Base-by-base conservation (phyloP, 2,888 invertebrate species). In the Galerucella nymphaeae region DNA sequence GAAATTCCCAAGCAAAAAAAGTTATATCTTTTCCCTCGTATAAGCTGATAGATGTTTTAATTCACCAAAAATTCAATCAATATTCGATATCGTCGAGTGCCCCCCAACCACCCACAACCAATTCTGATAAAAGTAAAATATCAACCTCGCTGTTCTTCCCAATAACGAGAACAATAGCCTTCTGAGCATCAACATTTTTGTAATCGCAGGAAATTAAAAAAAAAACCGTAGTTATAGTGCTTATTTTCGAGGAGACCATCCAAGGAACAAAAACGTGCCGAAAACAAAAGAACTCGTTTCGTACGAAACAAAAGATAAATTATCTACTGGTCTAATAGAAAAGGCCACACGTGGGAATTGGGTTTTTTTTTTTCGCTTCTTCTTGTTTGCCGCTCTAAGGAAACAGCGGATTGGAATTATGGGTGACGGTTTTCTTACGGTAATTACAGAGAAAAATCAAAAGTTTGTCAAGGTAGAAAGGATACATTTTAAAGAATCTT, bases 271-370 rank as follows among this genome's bases (percentile, higher is more conserved):
- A 77, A 77, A 77, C 75, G 72, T 74, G 77, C 70, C 64, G 55
- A 65, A 59, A 75, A 77, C 77, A 77, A 77, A 75, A 74, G 75
- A 77, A 75, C 18, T 42, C 61, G 61, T 62, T 62, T 18, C 14
- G 18, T 42, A 62, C 67, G 70, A 74, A 82, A 83, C 82, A 83
- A 82, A 82, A 82, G 83, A 84, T 83, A 83, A 83, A 83, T 83
- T 83, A 83, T 82, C 81, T 77, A 77, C 79, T 77, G 75, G 77
- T 78, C 75, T 76, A 78, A 80, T 77, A 80, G 78, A 77, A 76
- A 76, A 80, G 78, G 77, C 79, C 80, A 80, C 81, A 80, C 80
- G 78, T 78, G 80, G 78, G 78, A 70, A 66, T 73, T 70, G 62
- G 66, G 57, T 70, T 74, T 77, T 74, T 75, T 53, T 62, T 69